phyloP scores from a whole-genome alignment of 2,888 invertebrate species.

The Helleia helle region DNA sequence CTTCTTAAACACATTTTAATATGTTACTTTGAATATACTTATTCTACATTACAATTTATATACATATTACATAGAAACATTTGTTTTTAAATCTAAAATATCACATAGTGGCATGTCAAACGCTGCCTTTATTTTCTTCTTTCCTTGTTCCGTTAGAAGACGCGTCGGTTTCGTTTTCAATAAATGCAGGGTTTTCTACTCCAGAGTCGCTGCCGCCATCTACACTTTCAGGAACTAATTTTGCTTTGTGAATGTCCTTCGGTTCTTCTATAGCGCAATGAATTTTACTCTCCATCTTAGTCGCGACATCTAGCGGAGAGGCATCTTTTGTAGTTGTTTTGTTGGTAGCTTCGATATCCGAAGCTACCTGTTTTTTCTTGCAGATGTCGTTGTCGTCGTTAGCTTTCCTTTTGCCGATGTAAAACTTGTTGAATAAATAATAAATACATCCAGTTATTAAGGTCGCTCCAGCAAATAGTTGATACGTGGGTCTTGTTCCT shows the following conservation, averaged over 20 bases:
- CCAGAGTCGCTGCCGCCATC: constrained; percentile 66
- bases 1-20: no score
- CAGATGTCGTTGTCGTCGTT: constrained; percentile 72
- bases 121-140: constrained; percentile 31
- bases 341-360: constrained; percentile 40
- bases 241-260: constrained; percentile 26
- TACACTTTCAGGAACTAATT: constrained; percentile 40
- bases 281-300: constrained; percentile 26
- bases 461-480: constrained; percentile 77
- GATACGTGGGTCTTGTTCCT: constrained; percentile 82
- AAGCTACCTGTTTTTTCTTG: constrained; percentile 62
- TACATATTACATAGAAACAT: background rate
- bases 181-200: constrained; percentile 59
- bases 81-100: constrained; percentile 1
- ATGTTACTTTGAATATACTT: no score
- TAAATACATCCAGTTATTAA: constrained; percentile 79
- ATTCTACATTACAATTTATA: background rate
- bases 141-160: constrained; percentile 31
- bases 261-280: constrained; percentile 23
- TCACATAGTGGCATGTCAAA: constrained; percentile 23
- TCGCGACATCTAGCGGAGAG: constrained; percentile 40
- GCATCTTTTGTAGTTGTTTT: constrained; percentile 33
- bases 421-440: constrained; percentile 78
- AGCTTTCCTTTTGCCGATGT: constrained; percentile 71
- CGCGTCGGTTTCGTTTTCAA: constrained; percentile 37